phyloP scores from a whole-genome alignment of 2,797 vertebrate genomes.

The Onychomys leucogaster region DNA sequence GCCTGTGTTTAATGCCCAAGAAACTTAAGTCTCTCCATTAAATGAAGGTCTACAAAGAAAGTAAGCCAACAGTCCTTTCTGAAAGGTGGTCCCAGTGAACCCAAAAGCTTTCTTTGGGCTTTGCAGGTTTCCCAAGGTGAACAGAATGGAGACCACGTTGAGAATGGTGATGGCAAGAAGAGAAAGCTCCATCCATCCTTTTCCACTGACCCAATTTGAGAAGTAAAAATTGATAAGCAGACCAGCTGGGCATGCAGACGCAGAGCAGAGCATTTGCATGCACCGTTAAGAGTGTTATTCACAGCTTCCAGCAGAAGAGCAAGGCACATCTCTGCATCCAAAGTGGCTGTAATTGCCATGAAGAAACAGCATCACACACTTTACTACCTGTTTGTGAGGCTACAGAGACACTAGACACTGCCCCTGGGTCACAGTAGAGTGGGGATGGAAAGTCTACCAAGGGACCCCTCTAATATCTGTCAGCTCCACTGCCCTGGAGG shows the following conservation, averaged over 20 bases:
- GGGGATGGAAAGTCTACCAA: too few relatives aligned
- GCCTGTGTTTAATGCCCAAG: background rate
- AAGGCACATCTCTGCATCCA: background rate
- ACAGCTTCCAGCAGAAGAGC: conserved; percentile 63
- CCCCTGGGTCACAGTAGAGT: background rate
- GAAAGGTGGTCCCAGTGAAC: conserved; percentile 46
- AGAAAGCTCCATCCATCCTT: conserved; percentile 23
- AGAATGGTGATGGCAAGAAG: background rate
- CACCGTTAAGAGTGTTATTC: conserved; percentile 65
- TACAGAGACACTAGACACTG: background rate
- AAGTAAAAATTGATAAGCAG: conserved; percentile 77
- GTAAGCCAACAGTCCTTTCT: conserved; percentile 46
- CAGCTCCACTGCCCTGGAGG: accelerated
- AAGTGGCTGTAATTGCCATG: background rate
- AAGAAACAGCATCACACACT: background rate
- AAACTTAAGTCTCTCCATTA: conserved; percentile 62
- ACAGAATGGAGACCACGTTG: background rate
- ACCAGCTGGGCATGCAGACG: conserved; percentile 74
- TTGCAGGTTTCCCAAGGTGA: background rate
- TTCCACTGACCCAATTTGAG: conserved; percentile 78
- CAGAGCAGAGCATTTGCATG: conserved; percentile 70
- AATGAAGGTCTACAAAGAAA: conserved; percentile 50
- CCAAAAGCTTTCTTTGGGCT: conserved; percentile 12
- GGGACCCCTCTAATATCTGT: background rate
- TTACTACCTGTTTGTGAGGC: background rate